These are phyloP conservation scores for Lissocephala sabroskyi DNA, from an alignment of 2,888 invertebrate species.

Conservation along the genomic window DNA sequence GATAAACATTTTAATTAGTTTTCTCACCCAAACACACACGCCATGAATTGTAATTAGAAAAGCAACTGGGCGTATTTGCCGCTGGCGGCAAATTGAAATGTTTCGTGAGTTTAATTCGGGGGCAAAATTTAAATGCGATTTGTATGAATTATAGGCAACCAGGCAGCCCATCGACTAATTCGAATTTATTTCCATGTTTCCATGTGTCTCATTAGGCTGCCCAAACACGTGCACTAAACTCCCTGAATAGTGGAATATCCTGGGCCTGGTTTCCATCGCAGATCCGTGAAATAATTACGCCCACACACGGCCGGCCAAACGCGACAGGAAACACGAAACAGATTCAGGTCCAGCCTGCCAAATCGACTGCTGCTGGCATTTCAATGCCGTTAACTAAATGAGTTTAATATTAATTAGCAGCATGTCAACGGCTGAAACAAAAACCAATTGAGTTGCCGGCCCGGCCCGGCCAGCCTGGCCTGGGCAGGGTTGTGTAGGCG, in stretches of 20 bases:
- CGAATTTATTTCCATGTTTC: slow-evolving; percentile 30
- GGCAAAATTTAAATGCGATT: slow-evolving; percentile 35
- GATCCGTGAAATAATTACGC: slow-evolving; percentile 53
- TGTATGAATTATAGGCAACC: slow-evolving; percentile 45
- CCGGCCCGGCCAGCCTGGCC: too few species aligned
- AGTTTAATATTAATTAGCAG: slow-evolving; percentile 56
- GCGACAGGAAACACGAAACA: slow-evolving; percentile 34
- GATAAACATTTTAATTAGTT: slow-evolving; percentile 62
- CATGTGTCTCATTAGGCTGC: slow-evolving; percentile 34
- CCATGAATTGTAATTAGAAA: slow-evolving; percentile 49
- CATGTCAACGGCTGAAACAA: slow-evolving; percentile 29
- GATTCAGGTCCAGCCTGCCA: slow-evolving; percentile 5
- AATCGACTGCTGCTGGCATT: slow-evolving; percentile 42
- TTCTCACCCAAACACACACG: slow-evolving; percentile 25
- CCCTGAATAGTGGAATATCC: too few species aligned
- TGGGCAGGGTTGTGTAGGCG: too few species aligned
- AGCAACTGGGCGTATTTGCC: slow-evolving; percentile 37
- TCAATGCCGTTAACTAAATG: slow-evolving; percentile 46
- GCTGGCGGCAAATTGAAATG: slow-evolving; percentile 18
- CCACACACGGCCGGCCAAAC: slow-evolving; percentile 49
- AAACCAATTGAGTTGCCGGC: slow-evolving; percentile 10
- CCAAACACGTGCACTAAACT: slow-evolving; percentile 35
- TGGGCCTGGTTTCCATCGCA: slow-evolving; percentile 6
- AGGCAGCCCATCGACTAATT: slow-evolving; percentile 28
- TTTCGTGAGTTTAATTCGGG: slow-evolving; percentile 1